A percentile compares a stretch with the other conserved stretches of the same genome.
These are phyloP conservation scores for Lepidochitona cinerea DNA, from an alignment of 2,888 invertebrate genomes.

Conservation along the genomic window DNA sequence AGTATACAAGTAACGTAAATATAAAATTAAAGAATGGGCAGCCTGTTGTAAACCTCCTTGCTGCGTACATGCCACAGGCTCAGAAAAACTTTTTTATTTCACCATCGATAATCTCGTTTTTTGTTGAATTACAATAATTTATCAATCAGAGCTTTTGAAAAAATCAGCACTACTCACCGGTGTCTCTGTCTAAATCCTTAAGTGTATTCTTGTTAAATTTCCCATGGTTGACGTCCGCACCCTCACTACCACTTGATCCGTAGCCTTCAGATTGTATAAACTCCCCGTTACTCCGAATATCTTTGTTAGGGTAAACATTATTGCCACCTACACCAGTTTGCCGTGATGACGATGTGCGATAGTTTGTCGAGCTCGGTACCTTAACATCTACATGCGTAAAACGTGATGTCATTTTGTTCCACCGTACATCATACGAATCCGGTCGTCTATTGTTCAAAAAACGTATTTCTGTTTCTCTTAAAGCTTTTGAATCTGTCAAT, in stretches of 20 bases:
- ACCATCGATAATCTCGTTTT: too few relatives aligned
- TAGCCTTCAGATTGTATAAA: not conserved
- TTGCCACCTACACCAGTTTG: not conserved
- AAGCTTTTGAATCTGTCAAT: conserved; percentile 50
- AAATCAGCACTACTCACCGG: not conserved
- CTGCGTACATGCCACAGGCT: too few relatives aligned
- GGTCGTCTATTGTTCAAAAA: conserved; percentile 47
- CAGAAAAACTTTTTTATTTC: too few relatives aligned
- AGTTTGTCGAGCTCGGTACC: not conserved
- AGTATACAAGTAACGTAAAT: too few relatives aligned
- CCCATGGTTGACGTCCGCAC: not conserved
- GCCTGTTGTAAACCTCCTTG: too few relatives aligned
- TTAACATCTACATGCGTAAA: not conserved
- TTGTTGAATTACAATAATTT: not conserved
- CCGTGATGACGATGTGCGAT: not conserved
- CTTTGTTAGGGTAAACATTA: too few relatives aligned
- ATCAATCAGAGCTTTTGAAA: not conserved
- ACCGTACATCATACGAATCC: not conserved
- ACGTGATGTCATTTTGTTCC: not conserved
- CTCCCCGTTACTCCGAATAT: not conserved
- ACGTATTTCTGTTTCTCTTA: conserved; percentile 56
- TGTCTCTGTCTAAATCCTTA: conserved; percentile 1
- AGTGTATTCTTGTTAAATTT: not conserved
- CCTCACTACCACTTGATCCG: not conserved
- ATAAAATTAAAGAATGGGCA: too few relatives aligned